Evolutionary conservation across 1,140 invertebrate genomes (phyloP).

Genomic region (Trinorchestia longiramus): DNA sequence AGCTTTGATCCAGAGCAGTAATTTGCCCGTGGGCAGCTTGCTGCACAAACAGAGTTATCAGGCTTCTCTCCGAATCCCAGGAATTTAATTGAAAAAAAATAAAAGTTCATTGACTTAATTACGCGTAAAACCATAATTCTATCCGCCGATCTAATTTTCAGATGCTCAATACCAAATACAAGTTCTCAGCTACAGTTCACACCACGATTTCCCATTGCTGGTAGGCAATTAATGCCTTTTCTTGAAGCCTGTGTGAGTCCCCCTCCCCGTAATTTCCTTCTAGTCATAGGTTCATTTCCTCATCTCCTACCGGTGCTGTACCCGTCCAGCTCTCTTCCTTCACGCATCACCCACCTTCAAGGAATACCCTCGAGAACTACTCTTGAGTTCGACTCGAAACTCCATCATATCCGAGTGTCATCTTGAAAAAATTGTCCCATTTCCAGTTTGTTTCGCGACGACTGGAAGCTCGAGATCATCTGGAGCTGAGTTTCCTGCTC

Average conservation of each 20-base stretch:
- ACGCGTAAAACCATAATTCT: too few relatives aligned
- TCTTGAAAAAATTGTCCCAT: conserved; percentile 43
- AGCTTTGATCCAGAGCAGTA: background rate
- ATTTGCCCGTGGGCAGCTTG: background rate
- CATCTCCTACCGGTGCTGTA: background rate
- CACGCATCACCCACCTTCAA: background rate
- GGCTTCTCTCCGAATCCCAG: background rate
- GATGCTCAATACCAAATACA: background rate
- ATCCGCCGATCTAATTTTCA: background rate
- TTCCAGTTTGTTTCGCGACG: conserved; percentile 39
- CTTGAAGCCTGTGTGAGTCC: background rate
- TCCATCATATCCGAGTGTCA: conserved; percentile 54
- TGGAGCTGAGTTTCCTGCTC: conserved; percentile 28
- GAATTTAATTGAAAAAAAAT: too few relatives aligned
- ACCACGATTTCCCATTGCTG: background rate
- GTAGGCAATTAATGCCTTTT: background rate
- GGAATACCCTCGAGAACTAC: background rate
- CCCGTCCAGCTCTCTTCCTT: background rate
- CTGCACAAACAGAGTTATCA: background rate
- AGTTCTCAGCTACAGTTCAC: background rate
- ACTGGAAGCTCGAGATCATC: conserved; percentile 33
- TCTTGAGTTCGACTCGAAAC: conserved; percentile 37
- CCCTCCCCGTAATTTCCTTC: background rate
- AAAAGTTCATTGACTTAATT: too few relatives aligned
- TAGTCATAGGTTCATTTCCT: conserved; percentile 25